Evolutionary conservation across 2,888 invertebrate species (phyloP).

Genomic region (Carpatolechia fugitivella): DNA sequence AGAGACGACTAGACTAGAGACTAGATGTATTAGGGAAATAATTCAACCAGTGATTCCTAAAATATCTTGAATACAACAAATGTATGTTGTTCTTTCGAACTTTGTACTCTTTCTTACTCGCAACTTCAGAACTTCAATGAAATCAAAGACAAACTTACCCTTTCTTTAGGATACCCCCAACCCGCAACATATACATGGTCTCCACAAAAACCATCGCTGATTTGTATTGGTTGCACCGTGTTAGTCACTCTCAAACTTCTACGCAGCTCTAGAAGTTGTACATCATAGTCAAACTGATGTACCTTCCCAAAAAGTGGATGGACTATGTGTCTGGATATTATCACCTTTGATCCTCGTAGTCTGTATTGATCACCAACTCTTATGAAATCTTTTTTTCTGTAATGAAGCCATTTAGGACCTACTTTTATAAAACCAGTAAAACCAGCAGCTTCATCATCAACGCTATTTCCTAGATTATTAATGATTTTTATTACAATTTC

Average conservation of each 20-base stretch:
- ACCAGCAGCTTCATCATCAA: neutral
- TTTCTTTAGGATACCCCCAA: slow-evolving; percentile 58
- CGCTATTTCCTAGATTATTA: neutral
- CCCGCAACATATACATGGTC: slow-evolving; percentile 43
- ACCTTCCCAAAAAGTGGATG: slow-evolving; percentile 44
- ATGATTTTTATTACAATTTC: too few relatives aligned
- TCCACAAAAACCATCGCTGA: slow-evolving; percentile 35
- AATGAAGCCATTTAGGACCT: neutral
- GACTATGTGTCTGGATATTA: slow-evolving; percentile 36
- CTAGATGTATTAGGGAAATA: too few relatives aligned
- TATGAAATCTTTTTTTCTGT: slow-evolving; percentile 33
- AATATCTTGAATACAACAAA: too few relatives aligned
- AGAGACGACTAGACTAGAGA: neutral
- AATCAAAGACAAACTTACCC: slow-evolving; percentile 33
- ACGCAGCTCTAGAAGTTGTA: slow-evolving; percentile 43
- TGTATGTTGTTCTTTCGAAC: too few relatives aligned
- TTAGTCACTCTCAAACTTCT: slow-evolving; percentile 34
- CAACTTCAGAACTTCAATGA: too few relatives aligned
- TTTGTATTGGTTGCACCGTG: slow-evolving; percentile 32
- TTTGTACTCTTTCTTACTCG: too few relatives aligned
- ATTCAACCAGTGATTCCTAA: too few relatives aligned
- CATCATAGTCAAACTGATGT: slow-evolving; percentile 55
- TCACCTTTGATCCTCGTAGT: slow-evolving; percentile 35
- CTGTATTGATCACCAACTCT: slow-evolving; percentile 46
- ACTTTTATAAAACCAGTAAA: neutral